Evolutionary conservation across 2,797 vertebrate genomes (phyloP).

Genomic region (Hozukius guyotensis): DNA sequence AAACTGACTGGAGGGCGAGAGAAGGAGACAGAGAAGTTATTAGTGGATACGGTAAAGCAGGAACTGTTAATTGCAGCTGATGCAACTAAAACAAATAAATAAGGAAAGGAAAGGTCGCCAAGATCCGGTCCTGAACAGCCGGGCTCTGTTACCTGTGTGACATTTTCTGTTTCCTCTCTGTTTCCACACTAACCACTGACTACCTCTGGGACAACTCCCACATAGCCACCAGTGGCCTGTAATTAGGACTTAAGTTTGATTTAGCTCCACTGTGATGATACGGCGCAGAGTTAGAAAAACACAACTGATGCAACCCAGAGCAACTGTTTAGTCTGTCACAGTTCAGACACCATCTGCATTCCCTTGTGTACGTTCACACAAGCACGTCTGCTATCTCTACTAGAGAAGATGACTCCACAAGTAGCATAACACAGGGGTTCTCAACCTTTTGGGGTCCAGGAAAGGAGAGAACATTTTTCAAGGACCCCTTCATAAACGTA

Average conservation of each 20-base stretch:
- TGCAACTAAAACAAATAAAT: background rate
- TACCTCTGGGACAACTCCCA: conserved; percentile 66
- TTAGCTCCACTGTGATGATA: conserved; percentile 61
- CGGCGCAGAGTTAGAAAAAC: conserved; percentile 43
- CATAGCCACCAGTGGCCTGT: conserved; percentile 43
- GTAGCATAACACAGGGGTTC: background rate
- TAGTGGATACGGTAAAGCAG: background rate
- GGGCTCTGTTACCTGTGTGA: conserved; percentile 31
- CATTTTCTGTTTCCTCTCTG: conserved; percentile 47
- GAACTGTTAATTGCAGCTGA: background rate
- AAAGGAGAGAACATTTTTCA: no score
- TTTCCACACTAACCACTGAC: conserved; percentile 51
- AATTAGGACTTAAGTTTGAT: conserved; percentile 69
- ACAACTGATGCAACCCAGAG: conserved; percentile 66
- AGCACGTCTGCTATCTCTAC: background rate
- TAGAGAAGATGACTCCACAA: background rate
- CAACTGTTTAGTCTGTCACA: conserved; percentile 69
- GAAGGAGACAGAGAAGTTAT: background rate
- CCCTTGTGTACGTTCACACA: background rate
- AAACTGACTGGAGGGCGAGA: background rate
- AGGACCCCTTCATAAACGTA: no score
- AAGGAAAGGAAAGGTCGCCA: background rate
- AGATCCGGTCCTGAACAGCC: background rate
- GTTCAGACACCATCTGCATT: conserved; percentile 24
- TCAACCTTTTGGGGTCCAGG: no score